Evolutionary conservation across 2,888 invertebrate species (phyloP).

Genomic region (Papilio protenor): DNA sequence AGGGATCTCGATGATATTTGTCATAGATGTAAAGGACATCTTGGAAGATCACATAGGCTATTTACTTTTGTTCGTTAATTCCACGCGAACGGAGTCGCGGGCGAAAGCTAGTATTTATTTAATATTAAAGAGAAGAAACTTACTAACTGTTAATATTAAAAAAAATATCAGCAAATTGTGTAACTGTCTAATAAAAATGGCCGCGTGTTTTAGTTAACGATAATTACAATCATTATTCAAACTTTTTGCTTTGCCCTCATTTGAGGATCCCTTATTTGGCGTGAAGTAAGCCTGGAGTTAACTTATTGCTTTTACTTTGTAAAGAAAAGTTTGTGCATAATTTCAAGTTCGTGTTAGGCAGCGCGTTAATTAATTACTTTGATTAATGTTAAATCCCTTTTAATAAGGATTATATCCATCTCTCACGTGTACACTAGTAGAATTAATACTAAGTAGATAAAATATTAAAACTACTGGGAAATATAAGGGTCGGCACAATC

Average conservation of each 20-base stretch:
- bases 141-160: not conserved
- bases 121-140: not conserved
- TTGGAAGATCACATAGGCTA: no score
- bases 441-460: not conserved
- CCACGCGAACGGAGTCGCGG: no score
- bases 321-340: constrained; percentile 27
- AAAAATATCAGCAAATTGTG: not conserved
- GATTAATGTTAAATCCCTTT: constrained; percentile 25
- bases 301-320: constrained; percentile 29
- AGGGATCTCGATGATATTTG: no score
- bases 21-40: no score
- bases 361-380: constrained; percentile 22
- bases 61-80: no score
- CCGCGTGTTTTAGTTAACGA: constrained; percentile 20
- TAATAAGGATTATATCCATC: not conserved
- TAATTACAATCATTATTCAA: constrained; percentile 31
- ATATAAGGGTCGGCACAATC: not conserved
- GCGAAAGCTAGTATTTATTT: no score
- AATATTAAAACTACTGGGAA: not conserved
- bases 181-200: constrained; percentile 26
- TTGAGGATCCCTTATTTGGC: constrained; percentile 36
- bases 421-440: not conserved
- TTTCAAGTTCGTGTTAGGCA: constrained; percentile 28
- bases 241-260: constrained; percentile 30
- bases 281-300: constrained; percentile 26